phyloP scores from a whole-genome alignment of 2,888 invertebrate species.

The Sericinus montela region DNA sequence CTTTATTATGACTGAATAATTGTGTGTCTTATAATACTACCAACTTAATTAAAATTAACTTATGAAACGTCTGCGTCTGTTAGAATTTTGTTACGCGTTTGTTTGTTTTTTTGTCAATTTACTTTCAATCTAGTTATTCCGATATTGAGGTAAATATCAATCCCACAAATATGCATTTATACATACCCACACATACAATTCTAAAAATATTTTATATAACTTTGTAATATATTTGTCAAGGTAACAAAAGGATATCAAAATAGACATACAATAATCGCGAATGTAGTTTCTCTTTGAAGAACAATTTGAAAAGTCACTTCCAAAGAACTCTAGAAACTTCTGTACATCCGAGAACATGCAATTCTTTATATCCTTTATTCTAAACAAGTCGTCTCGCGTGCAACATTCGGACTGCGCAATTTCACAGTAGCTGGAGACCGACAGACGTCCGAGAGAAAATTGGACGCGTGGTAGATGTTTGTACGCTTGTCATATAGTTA shows the following conservation, averaged over 20 bases:
- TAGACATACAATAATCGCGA: background rate
- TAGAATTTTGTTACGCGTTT: no score
- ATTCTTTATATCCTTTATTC: slow-evolving; percentile 26
- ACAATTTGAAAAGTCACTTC: slow-evolving; percentile 9
- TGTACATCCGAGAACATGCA: slow-evolving; percentile 15
- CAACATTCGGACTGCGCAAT: slow-evolving; percentile 54
- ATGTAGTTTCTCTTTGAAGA: slow-evolving; percentile 2
- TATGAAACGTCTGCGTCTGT: no score
- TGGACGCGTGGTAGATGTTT: slow-evolving; percentile 26
- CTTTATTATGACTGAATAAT: no score
- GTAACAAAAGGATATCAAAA: no score
- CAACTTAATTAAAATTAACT: no score
- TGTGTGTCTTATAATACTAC: no score
- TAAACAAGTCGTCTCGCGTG: slow-evolving; percentile 32
- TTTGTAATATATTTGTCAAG: no score
- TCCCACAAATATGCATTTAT: no score
- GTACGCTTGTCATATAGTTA: slow-evolving; percentile 28
- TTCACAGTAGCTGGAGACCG: slow-evolving; percentile 58
- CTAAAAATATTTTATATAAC: no score
- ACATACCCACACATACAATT: slow-evolving; percentile 64
- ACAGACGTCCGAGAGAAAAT: slow-evolving; percentile 36
- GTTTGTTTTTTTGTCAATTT: no score
- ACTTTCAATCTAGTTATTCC: no score
- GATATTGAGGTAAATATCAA: no score
- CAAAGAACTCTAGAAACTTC: slow-evolving; percentile 8